These are phyloP conservation scores for Platichthys flesus DNA, from an alignment of 2,113 vertebrate genomes.

Conservation along the genomic window DNA sequence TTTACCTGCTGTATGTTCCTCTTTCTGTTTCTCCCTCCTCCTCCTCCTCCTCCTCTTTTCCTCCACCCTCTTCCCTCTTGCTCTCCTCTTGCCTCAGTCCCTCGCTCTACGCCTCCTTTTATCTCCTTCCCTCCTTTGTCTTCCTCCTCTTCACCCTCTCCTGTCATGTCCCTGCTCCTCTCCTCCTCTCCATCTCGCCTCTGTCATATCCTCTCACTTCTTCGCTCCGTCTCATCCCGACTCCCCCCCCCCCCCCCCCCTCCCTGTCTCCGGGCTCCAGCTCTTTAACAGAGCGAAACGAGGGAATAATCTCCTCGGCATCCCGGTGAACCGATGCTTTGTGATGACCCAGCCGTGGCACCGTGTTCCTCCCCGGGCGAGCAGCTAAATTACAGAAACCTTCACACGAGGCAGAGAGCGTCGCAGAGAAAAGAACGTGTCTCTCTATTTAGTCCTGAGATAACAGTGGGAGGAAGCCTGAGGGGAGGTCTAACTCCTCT, in stretches of 20 bases:
- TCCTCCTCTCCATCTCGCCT: neutral
- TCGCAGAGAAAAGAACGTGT: constrained; percentile 55
- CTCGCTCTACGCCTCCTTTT: neutral
- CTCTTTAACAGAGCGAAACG: constrained; percentile 15
- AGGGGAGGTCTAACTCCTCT: constrained; percentile 38
- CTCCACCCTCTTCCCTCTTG: neutral
- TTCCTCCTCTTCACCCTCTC: neutral
- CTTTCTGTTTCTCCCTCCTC: neutral
- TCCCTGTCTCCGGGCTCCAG: neutral
- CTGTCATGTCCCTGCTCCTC: neutral
- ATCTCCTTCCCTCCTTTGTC: neutral
- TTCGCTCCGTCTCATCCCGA: no score
- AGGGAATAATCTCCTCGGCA: constrained; percentile 58
- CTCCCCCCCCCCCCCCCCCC: no score
- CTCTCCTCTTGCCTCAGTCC: neutral
- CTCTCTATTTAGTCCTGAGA: constrained; percentile 66
- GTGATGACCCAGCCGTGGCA: constrained; percentile 60
- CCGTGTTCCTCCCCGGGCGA: constrained; percentile 61
- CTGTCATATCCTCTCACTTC: neutral
- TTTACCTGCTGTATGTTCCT: no score
- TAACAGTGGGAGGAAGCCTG: constrained; percentile 41
- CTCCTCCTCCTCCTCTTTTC: neutral
- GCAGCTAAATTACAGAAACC: constrained; percentile 67
- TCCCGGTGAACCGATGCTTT: constrained; percentile 51
- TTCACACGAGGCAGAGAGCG: constrained; percentile 52